These are phyloP conservation scores for Eupithecia exiguata DNA, from an alignment of 2,888 invertebrate species.

Conservation along the genomic window DNA sequence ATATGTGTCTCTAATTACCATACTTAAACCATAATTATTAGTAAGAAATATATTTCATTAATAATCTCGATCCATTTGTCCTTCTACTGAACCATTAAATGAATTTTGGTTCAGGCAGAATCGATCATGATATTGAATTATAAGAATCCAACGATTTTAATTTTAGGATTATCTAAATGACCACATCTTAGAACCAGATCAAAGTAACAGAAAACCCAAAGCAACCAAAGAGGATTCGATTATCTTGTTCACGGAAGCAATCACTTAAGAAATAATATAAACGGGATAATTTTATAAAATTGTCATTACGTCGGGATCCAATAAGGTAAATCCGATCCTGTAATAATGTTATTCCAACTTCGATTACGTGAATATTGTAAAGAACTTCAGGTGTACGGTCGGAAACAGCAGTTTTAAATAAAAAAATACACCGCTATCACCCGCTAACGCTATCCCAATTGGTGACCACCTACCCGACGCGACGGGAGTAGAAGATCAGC, in stretches of 20 bases:
- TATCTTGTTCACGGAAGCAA: conserved; percentile 40
- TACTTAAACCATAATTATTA: not conserved
- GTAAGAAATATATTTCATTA: not conserved
- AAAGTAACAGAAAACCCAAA: conserved; percentile 6
- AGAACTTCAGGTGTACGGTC: conserved; percentile 48
- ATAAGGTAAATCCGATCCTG: conserved; percentile 53
- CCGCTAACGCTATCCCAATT: too few species aligned
- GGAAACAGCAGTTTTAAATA: not conserved
- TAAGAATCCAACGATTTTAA: not conserved
- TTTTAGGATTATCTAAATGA: conserved; percentile 1
- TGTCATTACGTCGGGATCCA: conserved; percentile 51
- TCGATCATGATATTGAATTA: not conserved
- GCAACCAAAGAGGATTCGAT: conserved; percentile 25
- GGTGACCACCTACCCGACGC: too few species aligned
- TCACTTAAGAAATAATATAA: conserved; percentile 43
- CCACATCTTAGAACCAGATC: conserved; percentile 10
- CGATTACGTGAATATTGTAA: conserved; percentile 51
- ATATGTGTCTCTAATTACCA: not conserved
- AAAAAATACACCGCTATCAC: not conserved
- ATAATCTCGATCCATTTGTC: not conserved
- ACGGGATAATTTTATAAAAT: conserved; percentile 45
- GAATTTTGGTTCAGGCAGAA: not conserved
- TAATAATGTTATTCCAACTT: conserved; percentile 54
- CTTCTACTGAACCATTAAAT: not conserved
- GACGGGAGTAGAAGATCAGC: too few species aligned